These are phyloP conservation scores for Pycnonotus jocosus DNA, from an alignment of 2,113 vertebrate genomes.

Conservation along the genomic window DNA sequence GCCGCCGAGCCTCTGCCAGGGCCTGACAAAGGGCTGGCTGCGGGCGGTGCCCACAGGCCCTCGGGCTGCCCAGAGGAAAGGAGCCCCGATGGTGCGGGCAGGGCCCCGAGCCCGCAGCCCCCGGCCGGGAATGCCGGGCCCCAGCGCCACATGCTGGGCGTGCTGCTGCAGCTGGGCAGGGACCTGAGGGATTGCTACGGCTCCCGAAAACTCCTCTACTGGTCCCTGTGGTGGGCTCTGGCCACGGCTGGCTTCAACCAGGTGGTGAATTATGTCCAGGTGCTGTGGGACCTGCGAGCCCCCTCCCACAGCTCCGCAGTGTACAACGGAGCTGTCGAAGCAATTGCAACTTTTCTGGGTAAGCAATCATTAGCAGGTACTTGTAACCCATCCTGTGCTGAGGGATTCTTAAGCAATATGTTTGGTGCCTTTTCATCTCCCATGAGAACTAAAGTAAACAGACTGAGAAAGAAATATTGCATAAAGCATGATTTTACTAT, in stretches of 20 bases:
- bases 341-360: conserved; percentile 82
- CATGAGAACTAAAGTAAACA: not conserved
- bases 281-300: conserved; percentile 82
- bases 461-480: rapidly evolving
- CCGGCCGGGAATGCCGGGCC: not conserved
- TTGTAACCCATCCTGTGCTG: not conserved
- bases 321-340: conserved; percentile 88
- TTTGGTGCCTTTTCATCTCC: not conserved
- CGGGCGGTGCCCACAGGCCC: not conserved
- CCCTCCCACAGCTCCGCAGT: conserved; percentile 77
- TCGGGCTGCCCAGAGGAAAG: not conserved
- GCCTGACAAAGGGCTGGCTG: rapidly evolving
- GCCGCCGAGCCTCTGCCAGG: not conserved
- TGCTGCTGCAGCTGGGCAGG: conserved; percentile 72
- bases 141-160: not conserved
- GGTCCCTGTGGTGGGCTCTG: conserved; percentile 93
- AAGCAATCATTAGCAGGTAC: not conserved
- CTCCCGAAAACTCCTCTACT: conserved; percentile 77
- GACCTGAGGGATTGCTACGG: conserved; percentile 83
- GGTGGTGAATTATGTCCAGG: conserved; percentile 81
- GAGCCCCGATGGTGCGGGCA: not conserved
- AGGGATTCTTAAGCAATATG: not conserved
- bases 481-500: not conserved
- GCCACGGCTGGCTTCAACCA: conserved; percentile 90
- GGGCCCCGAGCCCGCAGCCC: not conserved